Evolutionary conservation across 2,888 invertebrate genomes (phyloP), one percentile per base, ranked within the genome.

Genomic region (Rotaria macrura): DNA sequence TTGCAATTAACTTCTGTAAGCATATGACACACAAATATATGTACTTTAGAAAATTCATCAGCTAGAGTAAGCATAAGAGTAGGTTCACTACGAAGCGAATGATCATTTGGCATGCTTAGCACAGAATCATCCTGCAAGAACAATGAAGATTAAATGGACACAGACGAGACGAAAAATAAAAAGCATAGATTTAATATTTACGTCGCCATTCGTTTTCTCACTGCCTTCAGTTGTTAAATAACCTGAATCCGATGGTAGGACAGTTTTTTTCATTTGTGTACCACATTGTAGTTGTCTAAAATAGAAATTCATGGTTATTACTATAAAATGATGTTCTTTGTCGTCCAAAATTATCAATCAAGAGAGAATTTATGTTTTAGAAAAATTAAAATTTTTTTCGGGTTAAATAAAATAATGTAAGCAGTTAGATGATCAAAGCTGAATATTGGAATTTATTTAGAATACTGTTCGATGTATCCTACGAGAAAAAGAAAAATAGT

Each of bases 151-250:
- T 14, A 14, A 23, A 54, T 54, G 25, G 25, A 17, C 34, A 65
- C 65, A 34, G 2, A 1, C 9, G n/a, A n/a, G 25, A 23, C 9
- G 12, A 65, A 65, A 29, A 14, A 12, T 34, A 0, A 34, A 4
- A 65, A 65, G 65, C 34, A 17, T 65, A 34, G 34, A 17, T 65
- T 17, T 65, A n/a, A n/a, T n/a, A 65, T 65, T 65, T 79, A 79
- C 74, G 43, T 79, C 74, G 17, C 74, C 74, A 12, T 43, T 1
- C 6, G 74, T 79, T 43, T 79, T 79, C 43, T 79, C 74, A 79
- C 74, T 79, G 74, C 74, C 25, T 79, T 79, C 74, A 1, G 74
- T 79, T 79, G 74, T 79, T 79, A 79, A 43, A 79, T 79, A 79
- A 79, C 74, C 74, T 43, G 74, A 79, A 79, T 79, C 74, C 0